phyloP scores from a whole-genome alignment of 2,888 invertebrate species.

The Cantharis lateralis region DNA sequence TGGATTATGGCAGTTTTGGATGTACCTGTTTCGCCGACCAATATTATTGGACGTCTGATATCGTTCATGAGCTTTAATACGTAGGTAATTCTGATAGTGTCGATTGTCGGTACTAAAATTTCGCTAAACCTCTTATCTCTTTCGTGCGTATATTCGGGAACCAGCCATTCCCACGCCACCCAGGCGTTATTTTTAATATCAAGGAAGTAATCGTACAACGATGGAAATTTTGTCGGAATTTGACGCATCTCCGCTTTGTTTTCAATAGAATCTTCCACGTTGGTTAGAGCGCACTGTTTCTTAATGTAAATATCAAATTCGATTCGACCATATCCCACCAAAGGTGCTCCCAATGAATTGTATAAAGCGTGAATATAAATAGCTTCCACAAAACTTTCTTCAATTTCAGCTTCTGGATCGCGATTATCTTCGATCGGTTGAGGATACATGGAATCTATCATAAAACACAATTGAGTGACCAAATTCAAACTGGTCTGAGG shows the following conservation, averaged over 20 bases:
- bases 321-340: slow-evolving; percentile 69
- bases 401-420: slow-evolving; percentile 58
- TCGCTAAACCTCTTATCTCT: slow-evolving; percentile 72
- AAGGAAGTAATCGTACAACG: slow-evolving; percentile 83
- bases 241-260: slow-evolving; percentile 73
- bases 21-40: slow-evolving; percentile 91
- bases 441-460: slow-evolving; percentile 75
- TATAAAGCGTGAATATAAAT: slow-evolving; percentile 77
- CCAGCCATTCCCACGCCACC: slow-evolving; percentile 85
- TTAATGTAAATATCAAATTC: slow-evolving; percentile 84
- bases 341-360: slow-evolving; percentile 82
- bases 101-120: slow-evolving; percentile 88
- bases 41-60: slow-evolving; percentile 75
- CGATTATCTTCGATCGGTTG: slow-evolving; percentile 54
- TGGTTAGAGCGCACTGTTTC: slow-evolving; percentile 70
- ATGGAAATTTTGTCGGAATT: slow-evolving; percentile 71
- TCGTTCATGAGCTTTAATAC: slow-evolving; percentile 77
- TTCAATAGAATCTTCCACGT: slow-evolving; percentile 67
- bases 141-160: slow-evolving; percentile 78
- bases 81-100: slow-evolving; percentile 82
- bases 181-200: slow-evolving; percentile 70
- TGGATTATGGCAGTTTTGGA: slow-evolving; percentile 90
- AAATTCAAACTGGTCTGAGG: slow-evolving; percentile 86
- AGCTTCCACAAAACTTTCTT: slow-evolving; percentile 68
- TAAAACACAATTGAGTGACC: slow-evolving; percentile 81